These are phyloP conservation scores for Caenorhabditis afra DNA, from an alignment of 2,888 invertebrate species.

Conservation along the genomic window DNA sequence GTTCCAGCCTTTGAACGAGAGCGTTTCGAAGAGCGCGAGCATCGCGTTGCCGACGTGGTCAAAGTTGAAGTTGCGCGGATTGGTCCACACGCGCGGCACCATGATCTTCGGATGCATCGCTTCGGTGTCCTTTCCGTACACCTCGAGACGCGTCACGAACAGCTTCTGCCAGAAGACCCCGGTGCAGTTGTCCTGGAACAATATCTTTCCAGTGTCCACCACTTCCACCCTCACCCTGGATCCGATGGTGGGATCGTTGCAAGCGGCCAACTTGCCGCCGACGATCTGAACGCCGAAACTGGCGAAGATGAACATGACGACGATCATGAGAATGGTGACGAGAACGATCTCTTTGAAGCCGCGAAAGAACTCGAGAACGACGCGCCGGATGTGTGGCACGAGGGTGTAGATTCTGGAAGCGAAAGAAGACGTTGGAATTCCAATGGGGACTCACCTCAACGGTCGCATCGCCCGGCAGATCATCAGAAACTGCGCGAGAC, in stretches of 20 bases:
- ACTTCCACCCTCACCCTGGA: slow-evolving; percentile 56
- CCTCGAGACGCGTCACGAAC: slow-evolving; percentile 97
- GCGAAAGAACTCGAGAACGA: slow-evolving; percentile 96
- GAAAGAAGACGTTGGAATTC: too few relatives aligned
- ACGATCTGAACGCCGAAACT: slow-evolving; percentile 98
- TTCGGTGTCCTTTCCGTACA: slow-evolving; percentile 86
- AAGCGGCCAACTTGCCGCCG: slow-evolving; percentile 94
- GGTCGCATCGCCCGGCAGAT: slow-evolving; percentile 96
- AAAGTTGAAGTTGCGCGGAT: slow-evolving; percentile 98
- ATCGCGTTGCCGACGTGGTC: slow-evolving; percentile 99
- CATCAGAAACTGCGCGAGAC: slow-evolving; percentile 94
- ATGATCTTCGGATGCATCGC: slow-evolving; percentile 90
- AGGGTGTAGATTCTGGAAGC: slow-evolving; percentile 90
- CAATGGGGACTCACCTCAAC: too few relatives aligned
- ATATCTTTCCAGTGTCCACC: not conserved
- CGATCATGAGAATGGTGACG: slow-evolving; percentile 94
- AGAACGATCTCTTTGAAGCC: slow-evolving; percentile 98
- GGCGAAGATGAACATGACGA: slow-evolving; percentile 99
- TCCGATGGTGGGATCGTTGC: slow-evolving; percentile 93
- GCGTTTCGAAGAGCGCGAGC: slow-evolving; percentile 96
- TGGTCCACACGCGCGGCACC: slow-evolving; percentile 84
- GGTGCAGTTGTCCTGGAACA: slow-evolving; percentile 89
- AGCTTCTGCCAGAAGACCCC: slow-evolving; percentile 96
- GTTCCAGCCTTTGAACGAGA: slow-evolving; percentile 99
- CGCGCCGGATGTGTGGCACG: slow-evolving; percentile 99